Base-by-base conservation (phyloP, 2,113 vertebrate species). In the Amblyopsis rosae region DNA sequence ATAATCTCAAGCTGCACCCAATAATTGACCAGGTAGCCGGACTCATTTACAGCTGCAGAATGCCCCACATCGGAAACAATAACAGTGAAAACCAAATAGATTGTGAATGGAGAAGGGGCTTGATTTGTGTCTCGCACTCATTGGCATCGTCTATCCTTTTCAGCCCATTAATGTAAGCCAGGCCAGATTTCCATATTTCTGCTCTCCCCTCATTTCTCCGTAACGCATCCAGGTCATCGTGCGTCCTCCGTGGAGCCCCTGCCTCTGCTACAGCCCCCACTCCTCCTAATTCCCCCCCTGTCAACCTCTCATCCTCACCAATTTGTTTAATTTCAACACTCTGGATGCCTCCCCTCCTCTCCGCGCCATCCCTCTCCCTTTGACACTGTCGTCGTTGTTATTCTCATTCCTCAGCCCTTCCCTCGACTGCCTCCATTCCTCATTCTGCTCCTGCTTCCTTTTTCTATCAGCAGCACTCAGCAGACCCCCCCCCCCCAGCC, bases 401-500 rank as follows among this genome's bases (percentile, higher is more conserved):
- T 71, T 77, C 71, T 75, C 66, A 6, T 69, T 77, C 58, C 63
- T 68, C 62, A 55, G 48, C 71, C 56, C 62, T n/a, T 72, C 58
- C 68, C 59, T 62, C 33, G 8, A 61, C 75, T 59, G 17, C 41
- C 53, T 73, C 70, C 53, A 41, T 26, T 63, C 72, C 59, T 73
- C 74, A 69, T 86, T 68, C 75, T 81, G 82, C 84, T 86, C 66
- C 75, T 81, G 82, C 84, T 81, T 67, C 67, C 67, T 65, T 8
- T 16, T 82, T 41, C 73, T 57, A 26, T 63, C 70, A 62, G 65
- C 62, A 62, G 51, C 80, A 81, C 74, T 85, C 76, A 79, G 56
- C 67, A 64, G 41, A 51, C 35, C 3, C 35, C 35, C 35, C 35
- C 35, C 35, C 35, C 35, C 61, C 79, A 19, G 63, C 62, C 57